Percentiles rank a stretch among this genome's conserved stretches.
Conservation (phyloP, 2,113 vertebrate genomes). For the Syngnathus typhle region DNA sequence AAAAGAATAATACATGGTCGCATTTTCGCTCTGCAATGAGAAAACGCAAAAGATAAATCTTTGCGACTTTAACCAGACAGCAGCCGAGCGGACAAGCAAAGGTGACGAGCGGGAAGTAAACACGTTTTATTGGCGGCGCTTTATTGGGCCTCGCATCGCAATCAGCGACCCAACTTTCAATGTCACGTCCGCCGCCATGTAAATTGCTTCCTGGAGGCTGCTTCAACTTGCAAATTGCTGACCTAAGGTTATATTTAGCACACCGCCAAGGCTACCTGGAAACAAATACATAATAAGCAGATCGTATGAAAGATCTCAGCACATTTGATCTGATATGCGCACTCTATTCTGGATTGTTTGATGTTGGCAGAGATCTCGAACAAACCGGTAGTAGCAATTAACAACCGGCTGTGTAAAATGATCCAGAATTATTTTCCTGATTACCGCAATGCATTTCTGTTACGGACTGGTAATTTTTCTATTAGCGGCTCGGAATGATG, state of each 20-base stretch:
- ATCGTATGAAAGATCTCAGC: slow-evolving; percentile 25
- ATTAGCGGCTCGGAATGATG: background rate
- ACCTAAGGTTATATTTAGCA: slow-evolving; percentile 37
- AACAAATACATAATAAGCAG: slow-evolving; percentile 38
- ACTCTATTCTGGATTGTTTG: too few species aligned
- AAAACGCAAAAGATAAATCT: slow-evolving; percentile 42
- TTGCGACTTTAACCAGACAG: slow-evolving; percentile 13
- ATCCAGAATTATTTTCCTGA: too few species aligned
- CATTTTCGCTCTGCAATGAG: slow-evolving; percentile 32
- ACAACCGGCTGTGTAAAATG: too few species aligned
- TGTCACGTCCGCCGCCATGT: slow-evolving; percentile 4
- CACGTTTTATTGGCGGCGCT: slow-evolving; percentile 25
- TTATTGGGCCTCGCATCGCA: slow-evolving; percentile 28
- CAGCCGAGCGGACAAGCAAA: slow-evolving; percentile 5
- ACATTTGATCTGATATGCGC: too few species aligned
- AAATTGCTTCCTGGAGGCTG: slow-evolving; percentile 15
- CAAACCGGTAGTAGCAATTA: too few species aligned
- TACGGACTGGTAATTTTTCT: background rate
- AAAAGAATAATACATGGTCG: background rate
- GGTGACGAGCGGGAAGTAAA: slow-evolving; percentile 13
- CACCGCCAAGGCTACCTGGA: slow-evolving; percentile 21
- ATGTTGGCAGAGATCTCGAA: too few species aligned
- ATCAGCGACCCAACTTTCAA: slow-evolving; percentile 19
- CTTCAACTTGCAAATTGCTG: slow-evolving; percentile 19
- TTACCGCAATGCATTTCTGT: background rate